Percentiles rank a stretch among this genome's conserved stretches.
These are phyloP conservation scores for Melieria omissa DNA, from an alignment of 2,888 invertebrate genomes.

Conservation along the genomic window DNA sequence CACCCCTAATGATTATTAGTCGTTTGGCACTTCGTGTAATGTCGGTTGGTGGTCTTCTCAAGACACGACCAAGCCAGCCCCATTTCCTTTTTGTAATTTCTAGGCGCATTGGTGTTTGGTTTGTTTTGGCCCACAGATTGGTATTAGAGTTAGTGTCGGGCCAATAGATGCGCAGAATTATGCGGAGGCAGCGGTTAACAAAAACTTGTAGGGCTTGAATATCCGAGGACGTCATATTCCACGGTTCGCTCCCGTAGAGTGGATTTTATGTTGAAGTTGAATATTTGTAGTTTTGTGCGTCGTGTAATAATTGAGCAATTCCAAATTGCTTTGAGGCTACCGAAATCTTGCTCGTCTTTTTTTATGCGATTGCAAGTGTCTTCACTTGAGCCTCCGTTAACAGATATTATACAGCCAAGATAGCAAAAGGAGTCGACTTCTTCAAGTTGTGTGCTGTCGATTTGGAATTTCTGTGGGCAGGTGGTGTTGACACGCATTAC, in stretches of 20 bases:
- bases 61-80: not conserved
- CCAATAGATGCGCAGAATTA: too few relatives aligned
- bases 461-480: not conserved
- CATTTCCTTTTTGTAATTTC: constrained; percentile 1
- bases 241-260: not conserved
- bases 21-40: constrained; percentile 1
- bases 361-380: not conserved
- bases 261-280: constrained; percentile 13
- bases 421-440: too few relatives aligned
- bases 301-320: too few relatives aligned
- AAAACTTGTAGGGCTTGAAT: too few relatives aligned
- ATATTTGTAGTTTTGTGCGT: not conserved
- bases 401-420: not conserved
- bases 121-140: too few relatives aligned
- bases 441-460: too few relatives aligned
- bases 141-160: too few relatives aligned
- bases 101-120: too few relatives aligned
- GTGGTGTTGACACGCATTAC: constrained; percentile 12
- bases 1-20: too few relatives aligned
- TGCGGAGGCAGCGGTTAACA: too few relatives aligned
- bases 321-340: too few relatives aligned
- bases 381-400: constrained; percentile 6
- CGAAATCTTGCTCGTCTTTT: not conserved
- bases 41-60: not conserved
- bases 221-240: not conserved